phyloP scores from a whole-genome alignment of 2,888 invertebrate genomes.

The Tolmerus cingulatus region DNA sequence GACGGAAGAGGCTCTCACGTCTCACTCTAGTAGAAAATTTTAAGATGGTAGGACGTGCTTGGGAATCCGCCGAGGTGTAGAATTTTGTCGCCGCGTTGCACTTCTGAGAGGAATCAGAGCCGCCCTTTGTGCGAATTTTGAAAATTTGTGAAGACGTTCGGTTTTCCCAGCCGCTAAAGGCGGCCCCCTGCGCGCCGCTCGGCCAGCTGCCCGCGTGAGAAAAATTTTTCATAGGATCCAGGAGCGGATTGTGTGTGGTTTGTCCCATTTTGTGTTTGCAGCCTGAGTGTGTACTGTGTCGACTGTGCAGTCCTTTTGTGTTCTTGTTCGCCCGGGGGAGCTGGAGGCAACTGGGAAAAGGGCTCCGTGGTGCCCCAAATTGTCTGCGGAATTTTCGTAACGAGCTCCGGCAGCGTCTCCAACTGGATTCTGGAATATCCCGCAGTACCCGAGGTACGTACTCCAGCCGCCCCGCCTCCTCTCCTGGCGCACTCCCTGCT shows the following conservation, averaged over 20 bases:
- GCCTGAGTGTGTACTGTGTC: not conserved
- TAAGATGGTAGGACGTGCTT: slow-evolving; percentile 22
- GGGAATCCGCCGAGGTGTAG: not conserved
- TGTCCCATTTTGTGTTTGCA: not conserved
- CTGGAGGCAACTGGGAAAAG: not conserved
- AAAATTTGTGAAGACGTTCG: not conserved
- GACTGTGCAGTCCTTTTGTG: not conserved
- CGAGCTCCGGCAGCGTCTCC: not conserved
- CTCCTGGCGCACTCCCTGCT: not conserved
- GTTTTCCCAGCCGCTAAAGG: not conserved
- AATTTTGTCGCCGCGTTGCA: slow-evolving; percentile 13
- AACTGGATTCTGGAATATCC: not conserved
- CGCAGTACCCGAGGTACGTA: not conserved
- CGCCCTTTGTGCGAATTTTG: not conserved
- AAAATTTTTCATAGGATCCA: not conserved
- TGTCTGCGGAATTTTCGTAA: not conserved
- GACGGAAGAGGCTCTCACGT: too few species aligned
- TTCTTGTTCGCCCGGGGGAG: not conserved
- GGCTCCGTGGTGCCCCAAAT: not conserved
- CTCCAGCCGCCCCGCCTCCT: not conserved
- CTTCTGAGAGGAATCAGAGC: not conserved
- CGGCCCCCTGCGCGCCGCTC: not conserved
- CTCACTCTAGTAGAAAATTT: slow-evolving; percentile 11
- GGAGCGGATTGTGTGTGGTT: not conserved
- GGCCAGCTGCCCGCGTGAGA: not conserved